These are phyloP conservation scores for Atta colombica DNA, from an alignment of 1,140 invertebrate genomes.

Conservation along the genomic window DNA sequence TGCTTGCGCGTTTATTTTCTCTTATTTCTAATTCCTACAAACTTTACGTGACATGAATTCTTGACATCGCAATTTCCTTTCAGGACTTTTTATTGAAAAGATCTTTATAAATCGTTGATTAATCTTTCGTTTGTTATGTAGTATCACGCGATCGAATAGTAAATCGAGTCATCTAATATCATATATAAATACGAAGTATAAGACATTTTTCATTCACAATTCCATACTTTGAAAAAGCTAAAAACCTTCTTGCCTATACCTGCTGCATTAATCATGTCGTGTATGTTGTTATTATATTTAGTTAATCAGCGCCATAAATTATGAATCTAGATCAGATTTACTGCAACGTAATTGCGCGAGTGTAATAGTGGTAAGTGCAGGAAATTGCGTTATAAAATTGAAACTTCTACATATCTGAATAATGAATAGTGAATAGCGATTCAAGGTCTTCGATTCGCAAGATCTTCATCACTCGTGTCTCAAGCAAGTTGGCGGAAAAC, in stretches of 20 bases:
- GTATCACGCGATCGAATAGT: slow-evolving; percentile 3
- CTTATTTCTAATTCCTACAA: neutral
- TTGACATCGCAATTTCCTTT: neutral
- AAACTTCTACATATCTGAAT: neutral
- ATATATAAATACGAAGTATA: neutral
- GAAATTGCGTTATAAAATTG: slow-evolving; percentile 36
- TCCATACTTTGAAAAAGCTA: neutral
- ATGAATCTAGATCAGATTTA: slow-evolving; percentile 18
- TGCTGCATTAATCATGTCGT: neutral
- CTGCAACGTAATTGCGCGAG: neutral
- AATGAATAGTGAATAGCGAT: slow-evolving; percentile 26
- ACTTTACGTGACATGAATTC: neutral
- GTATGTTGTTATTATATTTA: neutral
- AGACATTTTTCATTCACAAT: neutral
- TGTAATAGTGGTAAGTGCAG: neutral
- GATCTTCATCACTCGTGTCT: neutral
- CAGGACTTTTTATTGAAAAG: neutral
- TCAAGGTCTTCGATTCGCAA: slow-evolving; percentile 25
- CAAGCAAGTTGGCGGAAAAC: neutral
- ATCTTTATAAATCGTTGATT: neutral
- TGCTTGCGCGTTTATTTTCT: neutral
- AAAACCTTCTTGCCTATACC: neutral
- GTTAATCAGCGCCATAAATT: slow-evolving; percentile 11
- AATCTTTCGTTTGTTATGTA: neutral
- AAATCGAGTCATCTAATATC: neutral